Evolutionary conservation across 2,113 vertebrate genomes (phyloP).

Genomic region (Takifugu flavidus): DNA sequence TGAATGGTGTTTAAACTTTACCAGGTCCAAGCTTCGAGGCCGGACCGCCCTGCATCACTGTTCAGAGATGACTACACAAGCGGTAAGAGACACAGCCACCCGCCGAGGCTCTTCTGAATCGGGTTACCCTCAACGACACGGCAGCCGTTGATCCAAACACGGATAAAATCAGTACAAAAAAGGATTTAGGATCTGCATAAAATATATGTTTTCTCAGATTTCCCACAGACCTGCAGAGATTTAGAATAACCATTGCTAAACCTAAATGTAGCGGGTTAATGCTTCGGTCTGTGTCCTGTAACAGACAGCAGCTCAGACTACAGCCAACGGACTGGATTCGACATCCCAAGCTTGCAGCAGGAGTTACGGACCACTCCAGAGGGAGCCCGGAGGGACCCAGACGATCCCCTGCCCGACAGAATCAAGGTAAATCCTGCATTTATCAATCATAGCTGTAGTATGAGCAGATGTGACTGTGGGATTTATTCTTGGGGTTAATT

Average conservation of each 20-base stretch:
- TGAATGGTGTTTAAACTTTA: constrained; percentile 19
- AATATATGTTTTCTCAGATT: too few relatives aligned
- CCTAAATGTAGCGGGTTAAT: too few relatives aligned
- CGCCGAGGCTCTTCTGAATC: background rate
- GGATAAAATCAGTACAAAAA: too few relatives aligned
- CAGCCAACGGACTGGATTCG: constrained; percentile 81
- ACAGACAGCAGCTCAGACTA: constrained; percentile 90
- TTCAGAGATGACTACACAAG: constrained; percentile 85
- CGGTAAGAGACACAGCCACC: constrained; percentile 72
- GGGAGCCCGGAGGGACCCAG: constrained; percentile 78
- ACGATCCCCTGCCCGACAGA: constrained; percentile 83
- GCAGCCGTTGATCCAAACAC: too few relatives aligned
- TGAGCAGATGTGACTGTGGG: too few relatives aligned
- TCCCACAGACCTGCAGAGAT: too few relatives aligned
- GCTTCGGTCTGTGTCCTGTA: background rate
- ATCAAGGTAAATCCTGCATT: constrained; percentile 81
- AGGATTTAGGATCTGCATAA: too few relatives aligned
- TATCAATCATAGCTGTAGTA: too few relatives aligned
- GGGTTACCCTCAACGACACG: too few relatives aligned
- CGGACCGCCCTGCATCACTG: constrained; percentile 66
- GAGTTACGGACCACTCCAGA: constrained; percentile 80
- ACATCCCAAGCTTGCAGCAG: constrained; percentile 71
- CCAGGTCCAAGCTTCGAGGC: constrained; percentile 72
- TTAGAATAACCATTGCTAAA: too few relatives aligned
- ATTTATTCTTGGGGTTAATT: too few relatives aligned